Evolutionary conservation across 2,888 invertebrate genomes (phyloP), one percentile per base, ranked within the genome.

Genomic region (Thereva unica): DNA sequence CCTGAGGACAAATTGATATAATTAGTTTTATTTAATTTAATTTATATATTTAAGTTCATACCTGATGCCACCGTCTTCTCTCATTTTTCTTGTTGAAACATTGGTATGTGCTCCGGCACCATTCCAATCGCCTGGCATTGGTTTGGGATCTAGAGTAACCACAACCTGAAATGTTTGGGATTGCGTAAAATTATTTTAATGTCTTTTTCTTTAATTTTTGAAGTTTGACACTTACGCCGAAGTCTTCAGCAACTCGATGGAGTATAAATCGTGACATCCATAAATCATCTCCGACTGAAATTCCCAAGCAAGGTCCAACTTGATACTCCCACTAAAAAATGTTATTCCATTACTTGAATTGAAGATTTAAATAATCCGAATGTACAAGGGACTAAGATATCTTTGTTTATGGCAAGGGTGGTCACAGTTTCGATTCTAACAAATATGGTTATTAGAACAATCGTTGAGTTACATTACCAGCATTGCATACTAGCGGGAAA

Each of bases 101-200:
- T 98, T 98, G 67, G 93, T 93, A 78, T 98, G 97, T 0, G 95
- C 96, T 1, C 97, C 97, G 54, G 97, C 94, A 4, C 96, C 96
- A 78, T 96, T 96, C 96, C 96, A 96, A 78, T 93, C 91, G 38
- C 92, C 84, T 23, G 85, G 84, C 83, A 91, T 87, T 1, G 91
- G 91, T 76, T 91, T 91, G 2, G 91, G 91, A 74, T 92, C 91
- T 68, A 91, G 80, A 0, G 89, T 88, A 0, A 89, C 89, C 40
- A 81, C 77, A 71, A 81, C 79, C 80, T 81, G 44, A 7, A 59
- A 44, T 45, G 8, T 23, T 23, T 23, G 23, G 1, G 23, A 23
- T 23, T 23, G 23, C 23, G 23, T 34, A 37, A 47, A 8, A 35
- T 9, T 1, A 59, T 49, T 38, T 37, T 5, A 35, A 47, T 59